A percentile compares a stretch with the other conserved stretches of the same genome.
Evolutionary conservation across 2,888 invertebrate genomes (phyloP).

Genomic region (Ectobius pallidus): DNA sequence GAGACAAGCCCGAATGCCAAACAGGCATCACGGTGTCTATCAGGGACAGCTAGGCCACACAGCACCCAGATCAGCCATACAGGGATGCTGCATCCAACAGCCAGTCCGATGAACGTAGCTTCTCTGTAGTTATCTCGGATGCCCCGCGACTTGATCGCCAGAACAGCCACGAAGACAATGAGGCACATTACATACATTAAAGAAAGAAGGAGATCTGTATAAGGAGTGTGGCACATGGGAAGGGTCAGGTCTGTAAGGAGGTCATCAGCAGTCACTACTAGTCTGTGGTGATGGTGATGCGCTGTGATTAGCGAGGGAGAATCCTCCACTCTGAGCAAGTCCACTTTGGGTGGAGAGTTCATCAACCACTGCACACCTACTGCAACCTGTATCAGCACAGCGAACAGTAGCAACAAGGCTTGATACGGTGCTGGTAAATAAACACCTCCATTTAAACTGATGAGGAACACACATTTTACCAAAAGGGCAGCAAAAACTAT

Average conservation of each 20-base stretch:
- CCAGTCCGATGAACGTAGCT: slow-evolving; percentile 89
- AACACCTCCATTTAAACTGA: slow-evolving; percentile 89
- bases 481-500: slow-evolving; percentile 89
- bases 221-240: slow-evolving; percentile 68
- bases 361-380: slow-evolving; percentile 85
- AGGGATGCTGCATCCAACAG: slow-evolving; percentile 84
- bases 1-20: slow-evolving; percentile 88
- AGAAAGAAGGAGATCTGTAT: slow-evolving; percentile 75
- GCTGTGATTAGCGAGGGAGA: slow-evolving; percentile 49
- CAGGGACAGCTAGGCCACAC: slow-evolving; percentile 78
- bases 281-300: slow-evolving; percentile 29
- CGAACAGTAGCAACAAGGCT: slow-evolving; percentile 83
- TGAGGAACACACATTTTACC: slow-evolving; percentile 92
- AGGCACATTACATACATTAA: slow-evolving; percentile 83
- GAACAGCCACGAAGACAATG: slow-evolving; percentile 80
- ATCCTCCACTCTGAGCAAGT: slow-evolving; percentile 55
- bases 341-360: slow-evolving; percentile 73
- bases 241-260: slow-evolving; percentile 47
- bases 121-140: slow-evolving; percentile 94
- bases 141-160: slow-evolving; percentile 84
- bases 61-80: slow-evolving; percentile 87
- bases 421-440: slow-evolving; percentile 94
- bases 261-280: slow-evolving; percentile 52
- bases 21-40: slow-evolving; percentile 84
- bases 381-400: slow-evolving; percentile 87